Evolutionary conservation across 2,113 vertebrate genomes (phyloP).

Genomic region (Protobothrops flavoviridis): DNA sequence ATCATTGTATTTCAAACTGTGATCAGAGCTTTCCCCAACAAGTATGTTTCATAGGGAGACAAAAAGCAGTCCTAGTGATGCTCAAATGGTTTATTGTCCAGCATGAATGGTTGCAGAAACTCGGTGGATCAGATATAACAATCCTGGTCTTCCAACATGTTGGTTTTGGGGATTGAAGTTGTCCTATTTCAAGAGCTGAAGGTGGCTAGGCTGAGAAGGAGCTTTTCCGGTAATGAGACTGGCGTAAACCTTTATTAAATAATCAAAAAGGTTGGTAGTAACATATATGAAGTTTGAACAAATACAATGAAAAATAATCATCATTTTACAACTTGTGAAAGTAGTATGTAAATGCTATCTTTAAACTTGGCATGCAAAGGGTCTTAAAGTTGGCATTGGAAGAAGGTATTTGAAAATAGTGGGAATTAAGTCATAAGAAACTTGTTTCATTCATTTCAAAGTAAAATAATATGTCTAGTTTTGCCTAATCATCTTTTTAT

Average conservation of each 20-base stretch:
- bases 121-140: background rate
- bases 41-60: background rate
- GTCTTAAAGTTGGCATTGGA: background rate
- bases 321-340: background rate
- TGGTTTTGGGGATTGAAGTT: background rate
- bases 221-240: background rate
- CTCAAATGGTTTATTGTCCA: constrained; percentile 1
- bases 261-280: background rate
- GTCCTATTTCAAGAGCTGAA: no score
- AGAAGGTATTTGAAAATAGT: background rate
- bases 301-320: background rate
- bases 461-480: background rate
- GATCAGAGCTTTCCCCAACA: background rate
- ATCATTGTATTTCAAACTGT: background rate
- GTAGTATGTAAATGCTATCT: background rate
- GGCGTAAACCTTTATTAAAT: background rate
- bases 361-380: background rate
- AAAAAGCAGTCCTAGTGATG: background rate
- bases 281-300: background rate
- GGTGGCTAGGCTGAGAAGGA: background rate
- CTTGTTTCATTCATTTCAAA: background rate
- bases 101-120: background rate
- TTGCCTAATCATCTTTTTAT: background rate
- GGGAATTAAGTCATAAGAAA: background rate
- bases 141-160: background rate